Base-by-base conservation (phyloP, 2,888 invertebrate species). In the Pachydiplax longipennis region DNA sequence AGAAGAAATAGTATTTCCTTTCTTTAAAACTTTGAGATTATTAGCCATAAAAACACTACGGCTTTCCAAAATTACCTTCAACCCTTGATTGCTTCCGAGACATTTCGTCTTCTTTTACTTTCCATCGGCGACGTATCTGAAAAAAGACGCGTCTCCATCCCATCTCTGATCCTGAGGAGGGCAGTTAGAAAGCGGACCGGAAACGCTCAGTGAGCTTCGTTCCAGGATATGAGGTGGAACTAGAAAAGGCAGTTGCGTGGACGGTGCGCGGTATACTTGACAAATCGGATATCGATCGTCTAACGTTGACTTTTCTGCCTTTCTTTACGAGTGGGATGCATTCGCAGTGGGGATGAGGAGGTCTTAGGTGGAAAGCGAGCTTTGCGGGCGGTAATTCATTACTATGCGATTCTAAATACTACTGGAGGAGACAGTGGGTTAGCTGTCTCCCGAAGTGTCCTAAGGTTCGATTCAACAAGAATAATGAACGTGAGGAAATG, bases 211-310 rank as follows among this genome's bases (percentile, higher is more conserved):
- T 73, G 73, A 73, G 73, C 31, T 31, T 73, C 73, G 73, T 73
- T 73, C 25, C 73, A 73, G 73, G 73, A 73, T 73, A 73, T 73
- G 73, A 25, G 73, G 73, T 73, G 83, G 35, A 83, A 61, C 58
- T 83, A 13, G 83, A 82, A 81, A 48, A 35, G 58, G 35, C 83
- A 35, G n/a, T 58, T 15, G 83, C 31, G 83, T 35, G n/a, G 83
- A 73, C 31, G 73, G 5, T n/a, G 65, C 22, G 22, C 65, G 22
- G 25, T 25, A 6, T 35, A 58, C 58, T 83, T 35, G 83, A 83
- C 58, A 61, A 83, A 83, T 58, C 83, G 83, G 58, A 61, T 83
- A 83, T 83, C 58, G 83, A 83, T 83, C 37, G 53, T 13, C 31
- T 35, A 12, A 18, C 25, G 35, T 37, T 80, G 31, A 31, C 18